phyloP scores from a whole-genome alignment of 2,113 vertebrate genomes.

The Oreochromis spilurus region DNA sequence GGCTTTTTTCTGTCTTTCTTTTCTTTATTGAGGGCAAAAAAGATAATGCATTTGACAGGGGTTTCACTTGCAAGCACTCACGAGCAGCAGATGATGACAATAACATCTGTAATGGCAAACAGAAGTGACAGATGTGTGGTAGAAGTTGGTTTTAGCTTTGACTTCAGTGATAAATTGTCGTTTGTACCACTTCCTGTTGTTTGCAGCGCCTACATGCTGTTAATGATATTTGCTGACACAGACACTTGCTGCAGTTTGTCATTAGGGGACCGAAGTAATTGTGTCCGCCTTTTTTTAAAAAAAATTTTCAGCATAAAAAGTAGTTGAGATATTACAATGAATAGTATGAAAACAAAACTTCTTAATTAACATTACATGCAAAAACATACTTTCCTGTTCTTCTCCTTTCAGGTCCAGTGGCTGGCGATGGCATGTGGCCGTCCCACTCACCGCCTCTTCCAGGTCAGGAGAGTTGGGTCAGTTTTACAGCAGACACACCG shows the following conservation, averaged over 20 bases:
- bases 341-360: background rate
- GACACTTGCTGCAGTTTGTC: background rate
- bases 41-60: background rate
- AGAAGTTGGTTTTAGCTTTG: background rate
- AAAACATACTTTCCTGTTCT: background rate
- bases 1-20: accelerated
- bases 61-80: background rate
- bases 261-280: background rate
- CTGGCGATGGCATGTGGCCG: slow-evolving; percentile 88
- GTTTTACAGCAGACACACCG: slow-evolving; percentile 95
- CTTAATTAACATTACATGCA: background rate
- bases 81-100: background rate
- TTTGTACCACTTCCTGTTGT: slow-evolving; percentile 4
- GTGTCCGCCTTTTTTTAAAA: background rate
- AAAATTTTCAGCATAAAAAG: background rate
- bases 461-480: slow-evolving; percentile 98
- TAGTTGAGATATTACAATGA: background rate
- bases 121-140: background rate
- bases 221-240: background rate
- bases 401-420: slow-evolving; percentile 49
- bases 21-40: background rate
- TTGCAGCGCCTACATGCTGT: background rate
- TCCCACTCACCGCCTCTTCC: slow-evolving; percentile 89
- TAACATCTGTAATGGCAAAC: background rate
- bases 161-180: background rate